Conservation (phyloP, 2,113 vertebrate genomes). For the Phrynosoma platyrhinos region DNA sequence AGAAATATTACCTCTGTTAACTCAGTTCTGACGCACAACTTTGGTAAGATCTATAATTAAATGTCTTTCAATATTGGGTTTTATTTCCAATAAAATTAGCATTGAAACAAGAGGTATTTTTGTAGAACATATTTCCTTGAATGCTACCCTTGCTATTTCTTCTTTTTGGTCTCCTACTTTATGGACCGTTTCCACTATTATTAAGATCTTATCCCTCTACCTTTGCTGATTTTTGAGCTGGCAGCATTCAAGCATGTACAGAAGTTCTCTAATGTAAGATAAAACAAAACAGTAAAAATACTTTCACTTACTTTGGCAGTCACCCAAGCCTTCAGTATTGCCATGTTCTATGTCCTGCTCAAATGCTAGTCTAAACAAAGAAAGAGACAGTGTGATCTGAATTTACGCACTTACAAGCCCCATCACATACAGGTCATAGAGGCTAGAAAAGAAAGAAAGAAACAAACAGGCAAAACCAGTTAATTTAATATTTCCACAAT, state of each 20-base stretch:
- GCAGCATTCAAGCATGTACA: constrained; percentile 54
- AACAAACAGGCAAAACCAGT: constrained; percentile 8
- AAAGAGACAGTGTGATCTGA: constrained; percentile 82
- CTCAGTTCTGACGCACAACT: constrained; percentile 34
- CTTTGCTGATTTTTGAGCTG: background rate
- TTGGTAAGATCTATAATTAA: constrained; percentile 42
- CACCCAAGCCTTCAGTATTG: constrained; percentile 98
- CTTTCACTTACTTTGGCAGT: constrained; percentile 99
- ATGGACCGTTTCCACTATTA: constrained; percentile 51
- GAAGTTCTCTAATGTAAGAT: constrained; percentile 68
- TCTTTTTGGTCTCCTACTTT: constrained; percentile 37
- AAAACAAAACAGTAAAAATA: constrained; percentile 71
- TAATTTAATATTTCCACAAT: constrained; percentile 43
- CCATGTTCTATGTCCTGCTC: constrained; percentile 97
- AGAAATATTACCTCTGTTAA: constrained; percentile 35
- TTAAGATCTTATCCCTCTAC: constrained; percentile 15
- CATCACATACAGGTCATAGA: constrained; percentile 44
- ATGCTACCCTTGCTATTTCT: background rate
- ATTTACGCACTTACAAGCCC: constrained; percentile 55
- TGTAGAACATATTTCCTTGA: constrained; percentile 30
- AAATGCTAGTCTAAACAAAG: constrained; percentile 88
- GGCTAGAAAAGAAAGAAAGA: constrained; percentile 44
- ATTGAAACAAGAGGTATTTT: constrained; percentile 24
- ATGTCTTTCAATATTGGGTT: constrained; percentile 26
- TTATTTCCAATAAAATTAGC: constrained; percentile 44